Evolutionary conservation across 2,797 vertebrate genomes (phyloP).

Genomic region (Danio kyathit): DNA sequence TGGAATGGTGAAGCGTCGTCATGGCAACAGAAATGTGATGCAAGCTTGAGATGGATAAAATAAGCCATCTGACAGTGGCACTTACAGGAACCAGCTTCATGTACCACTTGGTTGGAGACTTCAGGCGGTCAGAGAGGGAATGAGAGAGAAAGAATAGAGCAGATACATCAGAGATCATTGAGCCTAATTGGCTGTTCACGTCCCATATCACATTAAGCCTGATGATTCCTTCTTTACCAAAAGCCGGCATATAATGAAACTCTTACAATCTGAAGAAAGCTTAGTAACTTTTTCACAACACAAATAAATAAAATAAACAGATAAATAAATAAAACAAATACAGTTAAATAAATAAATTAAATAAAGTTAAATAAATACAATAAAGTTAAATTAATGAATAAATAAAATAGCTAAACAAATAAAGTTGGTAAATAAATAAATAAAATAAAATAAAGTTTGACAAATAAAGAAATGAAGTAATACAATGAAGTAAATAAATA

Average conservation of each 20-base stretch:
- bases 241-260: background rate
- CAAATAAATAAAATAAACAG: background rate
- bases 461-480: too few species aligned
- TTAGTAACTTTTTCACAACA: background rate
- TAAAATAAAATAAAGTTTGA: too few species aligned
- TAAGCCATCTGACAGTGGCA: slow-evolving; percentile 69
- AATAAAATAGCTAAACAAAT: too few species aligned
- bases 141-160: slow-evolving; percentile 25
- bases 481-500: too few species aligned
- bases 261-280: background rate
- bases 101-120: slow-evolving; percentile 99
- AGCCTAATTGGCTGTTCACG: background rate
- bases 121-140: slow-evolving; percentile 75
- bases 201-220: background rate
- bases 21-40: slow-evolving; percentile 38
- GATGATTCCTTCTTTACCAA: background rate
- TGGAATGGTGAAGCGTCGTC: background rate
- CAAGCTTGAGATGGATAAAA: background rate
- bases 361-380: too few species aligned
- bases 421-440: too few species aligned
- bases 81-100: slow-evolving; percentile 99
- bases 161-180: slow-evolving; percentile 12
- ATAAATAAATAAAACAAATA: background rate
- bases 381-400: too few species aligned
- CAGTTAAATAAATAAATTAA: too few species aligned